A percentile compares a stretch with the other conserved stretches of the same genome.
These are phyloP conservation scores for Formica exsecta DNA, from an alignment of 1,140 invertebrate genomes.

Conservation along the genomic window DNA sequence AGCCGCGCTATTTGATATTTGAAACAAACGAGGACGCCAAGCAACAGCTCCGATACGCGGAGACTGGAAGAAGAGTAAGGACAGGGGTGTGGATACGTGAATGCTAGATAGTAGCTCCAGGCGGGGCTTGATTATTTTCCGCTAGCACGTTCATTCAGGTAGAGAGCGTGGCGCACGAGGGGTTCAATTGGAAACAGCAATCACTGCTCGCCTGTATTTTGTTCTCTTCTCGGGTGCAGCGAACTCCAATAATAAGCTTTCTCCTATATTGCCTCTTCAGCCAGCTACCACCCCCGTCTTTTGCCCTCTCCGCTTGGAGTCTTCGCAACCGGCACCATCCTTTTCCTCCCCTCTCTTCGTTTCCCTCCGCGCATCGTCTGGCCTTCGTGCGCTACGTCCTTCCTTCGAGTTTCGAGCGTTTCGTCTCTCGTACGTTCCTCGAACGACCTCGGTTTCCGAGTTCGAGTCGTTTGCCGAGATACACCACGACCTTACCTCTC, in stretches of 20 bases:
- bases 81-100: slow-evolving; percentile 69
- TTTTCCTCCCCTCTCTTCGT: slow-evolving; percentile 61
- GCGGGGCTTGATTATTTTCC: slow-evolving; percentile 87
- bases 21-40: slow-evolving; percentile 58
- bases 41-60: slow-evolving; percentile 62
- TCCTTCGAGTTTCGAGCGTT: slow-evolving; percentile 77
- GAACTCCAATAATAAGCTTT: slow-evolving; percentile 87
- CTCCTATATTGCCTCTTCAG: slow-evolving; percentile 87
- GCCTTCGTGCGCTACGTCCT: slow-evolving; percentile 69
- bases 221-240: slow-evolving; percentile 85
- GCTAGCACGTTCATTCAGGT: slow-evolving; percentile 87
- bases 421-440: slow-evolving; percentile 75
- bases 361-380: slow-evolving; percentile 33
- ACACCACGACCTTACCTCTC: slow-evolving; percentile 44
- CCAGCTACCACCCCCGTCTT: slow-evolving; percentile 70
- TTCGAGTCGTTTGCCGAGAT: slow-evolving; percentile 73
- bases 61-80: slow-evolving; percentile 70
- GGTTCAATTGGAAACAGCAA: slow-evolving; percentile 87
- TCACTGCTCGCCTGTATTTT: slow-evolving; percentile 87
- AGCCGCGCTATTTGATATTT: slow-evolving; percentile 34
- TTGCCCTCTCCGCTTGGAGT: slow-evolving; percentile 65
- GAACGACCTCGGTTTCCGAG: slow-evolving; percentile 72
- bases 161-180: slow-evolving; percentile 82
- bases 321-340: slow-evolving; percentile 68
- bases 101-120: slow-evolving; percentile 84